Percentiles rank a stretch among this genome's conserved stretches.
phyloP scores from a whole-genome alignment of 2,113 vertebrate species.

The Myotis davidii region DNA sequence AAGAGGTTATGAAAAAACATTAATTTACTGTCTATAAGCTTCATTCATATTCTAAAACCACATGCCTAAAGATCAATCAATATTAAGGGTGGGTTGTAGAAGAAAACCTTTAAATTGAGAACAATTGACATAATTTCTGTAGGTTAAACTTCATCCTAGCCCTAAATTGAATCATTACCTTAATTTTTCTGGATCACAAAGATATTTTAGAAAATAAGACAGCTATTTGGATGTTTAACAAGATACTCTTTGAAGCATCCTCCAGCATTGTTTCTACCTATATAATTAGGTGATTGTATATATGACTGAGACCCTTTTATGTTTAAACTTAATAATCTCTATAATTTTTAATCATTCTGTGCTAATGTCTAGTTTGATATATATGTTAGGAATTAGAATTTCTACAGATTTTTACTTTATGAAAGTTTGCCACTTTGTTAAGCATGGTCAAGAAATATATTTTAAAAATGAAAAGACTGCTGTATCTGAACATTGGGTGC shows the following conservation, averaged over 20 bases:
- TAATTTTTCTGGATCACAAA: conserved; percentile 35
- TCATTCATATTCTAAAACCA: neutral
- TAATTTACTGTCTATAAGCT: neutral
- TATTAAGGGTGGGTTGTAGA: neutral
- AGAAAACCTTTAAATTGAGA: neutral
- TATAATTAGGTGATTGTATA: conserved; percentile 28
- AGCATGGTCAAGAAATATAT: conserved; percentile 63
- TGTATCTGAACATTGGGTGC: conserved; percentile 47
- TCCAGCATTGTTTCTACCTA: conserved; percentile 21
- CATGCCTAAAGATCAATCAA: neutral
- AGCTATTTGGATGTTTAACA: neutral
- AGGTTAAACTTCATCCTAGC: neutral
- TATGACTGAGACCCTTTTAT: conserved; percentile 13
- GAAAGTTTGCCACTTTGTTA: conserved; percentile 64
- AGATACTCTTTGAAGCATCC: neutral
- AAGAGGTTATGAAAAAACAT: neutral
- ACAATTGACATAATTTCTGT: neutral
- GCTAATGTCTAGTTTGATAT: neutral
- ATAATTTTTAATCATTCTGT: conserved; percentile 45
- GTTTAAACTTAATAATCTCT: conserved; percentile 50
- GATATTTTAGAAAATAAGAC: conserved; percentile 11
- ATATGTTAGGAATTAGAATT: neutral
- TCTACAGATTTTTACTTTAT: neutral
- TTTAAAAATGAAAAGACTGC: conserved; percentile 58
- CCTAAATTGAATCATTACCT: neutral